phyloP scores from a whole-genome alignment of 2,888 invertebrate species.

The Chydorus sphaericus region DNA sequence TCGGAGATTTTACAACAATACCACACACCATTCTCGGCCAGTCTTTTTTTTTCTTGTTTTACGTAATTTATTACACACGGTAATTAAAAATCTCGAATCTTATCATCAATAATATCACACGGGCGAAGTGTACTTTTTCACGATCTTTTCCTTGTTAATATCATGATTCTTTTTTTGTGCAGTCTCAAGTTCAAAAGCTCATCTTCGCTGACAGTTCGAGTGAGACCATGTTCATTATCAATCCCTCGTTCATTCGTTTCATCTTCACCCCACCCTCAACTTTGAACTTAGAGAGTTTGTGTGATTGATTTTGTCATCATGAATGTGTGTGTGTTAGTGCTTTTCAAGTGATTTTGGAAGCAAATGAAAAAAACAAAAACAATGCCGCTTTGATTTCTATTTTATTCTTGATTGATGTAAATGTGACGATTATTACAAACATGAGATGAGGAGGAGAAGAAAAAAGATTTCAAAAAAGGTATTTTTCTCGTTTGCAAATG shows the following conservation, averaged over 20 bases:
- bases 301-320: not conserved
- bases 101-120: not conserved
- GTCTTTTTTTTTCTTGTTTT: not conserved
- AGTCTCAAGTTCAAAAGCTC: not conserved
- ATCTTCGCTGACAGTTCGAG: not conserved
- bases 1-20: not conserved
- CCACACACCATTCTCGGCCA: not conserved
- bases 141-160: not conserved
- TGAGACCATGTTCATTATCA: not conserved
- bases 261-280: not conserved
- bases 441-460: not conserved
- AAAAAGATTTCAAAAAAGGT: not conserved
- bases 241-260: not conserved
- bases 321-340: not conserved
- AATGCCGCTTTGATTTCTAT: not conserved
- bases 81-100: no score
- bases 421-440: slow-evolving; percentile 3
- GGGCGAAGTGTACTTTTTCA: not conserved
- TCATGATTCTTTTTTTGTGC: not conserved
- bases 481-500: not conserved
- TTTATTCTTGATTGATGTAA: slow-evolving; percentile 1
- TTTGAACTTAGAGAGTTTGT: not conserved
- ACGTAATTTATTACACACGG: not conserved
- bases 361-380: not conserved
- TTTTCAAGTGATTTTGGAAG: not conserved